Evolutionary conservation across 2,888 invertebrate genomes (phyloP), one percentile per base, ranked within the genome.

Genomic region (Octonoba sinensis): DNA sequence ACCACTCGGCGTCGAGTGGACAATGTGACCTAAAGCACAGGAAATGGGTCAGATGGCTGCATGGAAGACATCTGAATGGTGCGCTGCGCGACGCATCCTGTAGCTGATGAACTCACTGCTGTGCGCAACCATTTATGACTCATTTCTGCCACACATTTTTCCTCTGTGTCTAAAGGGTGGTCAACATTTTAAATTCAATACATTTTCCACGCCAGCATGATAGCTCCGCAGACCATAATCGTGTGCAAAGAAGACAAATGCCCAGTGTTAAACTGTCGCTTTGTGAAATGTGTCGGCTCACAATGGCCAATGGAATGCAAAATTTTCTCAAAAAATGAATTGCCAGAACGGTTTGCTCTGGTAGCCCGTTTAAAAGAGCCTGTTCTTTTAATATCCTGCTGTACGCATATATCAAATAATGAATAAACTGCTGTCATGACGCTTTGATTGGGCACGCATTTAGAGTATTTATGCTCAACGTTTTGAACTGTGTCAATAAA

Each of bases 1-100:
- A 8, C 36, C 36, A 36, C 36, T 36, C 36, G 11, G 36, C 36
- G 3, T 36, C 36, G 27, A 46, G 62, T 44, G 62, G 46, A 36
- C 36, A 62, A 62, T 44, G 62, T 72, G 65, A 73, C 65, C 59
- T 36, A 49, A 15, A 67, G 47, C 60, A 56, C 77, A 70, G 77
- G 77, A 77, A 77, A 70, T 77, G 69, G 77, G 77, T 77, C 70
- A 77, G 70, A 54, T 47, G 54, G 60, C 18, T 13, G 27, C 64
- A 70, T 56, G 57, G 70, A 77, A 77, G 77, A 77, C 62, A 51
- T 18, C 62, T 72, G 60, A 62, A 67, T 67, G 20, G 51, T 4
- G 8, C 44, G 22, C 54, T 36, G 18, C 51, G 72, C n/a, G 24
- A 60, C 22, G 46, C 62, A 69, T 76, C 64, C 70, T 70, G 69